Conservation (phyloP, 2,888 invertebrate genomes). For the Thera obeliscata region DNA sequence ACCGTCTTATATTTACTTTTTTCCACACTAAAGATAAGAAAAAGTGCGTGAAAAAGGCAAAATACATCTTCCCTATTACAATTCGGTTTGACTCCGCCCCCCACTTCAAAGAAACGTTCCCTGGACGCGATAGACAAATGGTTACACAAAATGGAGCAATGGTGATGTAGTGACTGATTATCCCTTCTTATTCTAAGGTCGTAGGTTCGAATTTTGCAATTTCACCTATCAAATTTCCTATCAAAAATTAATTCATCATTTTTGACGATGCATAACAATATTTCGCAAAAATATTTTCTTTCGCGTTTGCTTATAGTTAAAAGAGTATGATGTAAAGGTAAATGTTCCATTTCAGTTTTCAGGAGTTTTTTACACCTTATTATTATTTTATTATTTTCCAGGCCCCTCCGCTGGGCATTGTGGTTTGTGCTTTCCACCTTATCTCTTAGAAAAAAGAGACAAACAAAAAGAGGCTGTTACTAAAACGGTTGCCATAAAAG, state of each 20-base stretch:
- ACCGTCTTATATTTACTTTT: background rate
- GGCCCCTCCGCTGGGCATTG: too few relatives aligned
- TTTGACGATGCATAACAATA: too few relatives aligned
- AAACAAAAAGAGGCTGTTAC: slow-evolving; percentile 44
- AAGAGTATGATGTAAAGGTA: too few relatives aligned
- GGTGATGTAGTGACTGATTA: background rate
- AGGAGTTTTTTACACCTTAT: too few relatives aligned
- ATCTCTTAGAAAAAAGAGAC: background rate
- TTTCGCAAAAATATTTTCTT: too few relatives aligned
- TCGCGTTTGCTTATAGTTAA: too few relatives aligned
- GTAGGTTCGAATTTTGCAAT: background rate
- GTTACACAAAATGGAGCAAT: slow-evolving; percentile 16
- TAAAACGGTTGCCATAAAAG: slow-evolving; percentile 48
- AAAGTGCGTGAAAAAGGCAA: slow-evolving; percentile 25
- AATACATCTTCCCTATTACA: slow-evolving; percentile 42
- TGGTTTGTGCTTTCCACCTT: background rate
- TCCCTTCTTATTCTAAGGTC: slow-evolving; percentile 1
- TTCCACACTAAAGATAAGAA: background rate
- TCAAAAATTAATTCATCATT: background rate
- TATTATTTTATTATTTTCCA: too few relatives aligned
- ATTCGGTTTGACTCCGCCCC: slow-evolving; percentile 39
- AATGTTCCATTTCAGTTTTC: too few relatives aligned
- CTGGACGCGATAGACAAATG: slow-evolving; percentile 48
- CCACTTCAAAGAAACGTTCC: slow-evolving; percentile 45
- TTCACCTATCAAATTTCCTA: background rate